Percentiles rank a stretch among this genome's conserved stretches.
Evolutionary conservation across 2,888 invertebrate species (phyloP).

Genomic region (Limulus polyphemus): DNA sequence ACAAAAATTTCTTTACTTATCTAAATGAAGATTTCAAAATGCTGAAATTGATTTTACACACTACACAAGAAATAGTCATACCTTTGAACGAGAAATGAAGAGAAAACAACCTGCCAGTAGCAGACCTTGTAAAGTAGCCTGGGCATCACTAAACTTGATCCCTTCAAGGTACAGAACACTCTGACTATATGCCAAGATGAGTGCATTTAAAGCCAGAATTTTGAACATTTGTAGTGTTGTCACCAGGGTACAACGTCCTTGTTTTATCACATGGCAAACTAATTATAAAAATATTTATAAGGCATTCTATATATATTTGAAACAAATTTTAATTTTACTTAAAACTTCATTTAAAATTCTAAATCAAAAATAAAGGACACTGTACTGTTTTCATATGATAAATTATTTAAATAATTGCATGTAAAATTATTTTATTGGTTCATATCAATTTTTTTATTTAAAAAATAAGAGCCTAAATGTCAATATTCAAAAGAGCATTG

Average conservation of each 20-base stretch:
- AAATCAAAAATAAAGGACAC: conserved; percentile 1
- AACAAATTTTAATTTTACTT: background rate
- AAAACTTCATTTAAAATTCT: background rate
- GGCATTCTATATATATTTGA: background rate
- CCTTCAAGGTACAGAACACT: conserved; percentile 96
- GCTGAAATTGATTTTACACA: background rate
- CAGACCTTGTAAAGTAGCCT: conserved; percentile 87
- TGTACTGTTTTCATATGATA: background rate
- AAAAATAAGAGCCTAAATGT: background rate
- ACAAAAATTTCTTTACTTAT: background rate
- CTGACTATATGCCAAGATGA: conserved; percentile 95
- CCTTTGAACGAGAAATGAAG: conserved; percentile 95
- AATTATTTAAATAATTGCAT: background rate
- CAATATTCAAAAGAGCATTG: too few species aligned
- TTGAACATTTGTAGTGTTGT: conserved; percentile 99
- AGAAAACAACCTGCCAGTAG: conserved; percentile 92
- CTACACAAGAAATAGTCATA: conserved; percentile 34
- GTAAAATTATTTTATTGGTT: background rate
- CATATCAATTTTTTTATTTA: background rate
- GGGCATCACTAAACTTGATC: conserved; percentile 92
- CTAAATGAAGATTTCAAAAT: background rate
- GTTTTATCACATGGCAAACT: conserved; percentile 99
- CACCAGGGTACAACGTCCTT: conserved; percentile 95
- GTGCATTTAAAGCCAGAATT: conserved; percentile 92
- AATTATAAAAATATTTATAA: conserved; percentile 33